Evolutionary conservation across 2,888 invertebrate genomes (phyloP), one percentile per base, ranked within the genome.

Genomic region (Drosophila niveifrons): DNA sequence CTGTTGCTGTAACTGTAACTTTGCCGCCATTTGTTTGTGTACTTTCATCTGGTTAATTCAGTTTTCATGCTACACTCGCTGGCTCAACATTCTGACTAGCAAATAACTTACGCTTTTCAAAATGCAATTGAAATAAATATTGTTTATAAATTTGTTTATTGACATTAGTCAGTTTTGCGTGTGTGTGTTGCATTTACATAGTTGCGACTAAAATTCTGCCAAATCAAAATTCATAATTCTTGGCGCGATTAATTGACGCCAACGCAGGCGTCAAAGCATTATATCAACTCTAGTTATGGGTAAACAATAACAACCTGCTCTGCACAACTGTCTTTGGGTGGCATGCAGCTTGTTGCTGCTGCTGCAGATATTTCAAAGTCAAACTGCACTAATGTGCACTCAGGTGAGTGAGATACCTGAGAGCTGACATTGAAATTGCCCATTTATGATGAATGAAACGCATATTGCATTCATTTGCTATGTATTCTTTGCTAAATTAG

Each of bases 61-160:
- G 78, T 89, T 83, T 75, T 39, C 66, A 50, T 58, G 66, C 43
- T 75, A 78, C 76, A 53, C 58, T 80, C 69, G 74, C 43, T 56
- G 58, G 57, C 65, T 50, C 52, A 70, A 58, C 86, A 87, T 66
- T 70, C 53, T 51, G 36, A 62, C 44, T 57, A 55, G 67, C 31
- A 9, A 9, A 44, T 48, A 48, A 50, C 18, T 23, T 23, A 13
- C 55, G 31, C 31, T 15, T 41, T 36, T 23, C 4, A 17, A 31
- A 15, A 43, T 17, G 1, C 8, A 28, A 48, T 53, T 46, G 10
- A 69, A 47, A 64, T 72, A 75, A 67, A 74, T 59, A 57, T 48
- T 28, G 36, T 36, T 36, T 8, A n/a, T n/a, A n/a, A n/a, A 4
- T 50, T 63, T 63, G 43, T 56, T 46, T 62, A 65, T 55, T 67